A percentile compares a stretch with the other conserved stretches of the same genome.
Evolutionary conservation across 2,797 vertebrate species (phyloP).

Genomic region (Galago senegalensis): DNA sequence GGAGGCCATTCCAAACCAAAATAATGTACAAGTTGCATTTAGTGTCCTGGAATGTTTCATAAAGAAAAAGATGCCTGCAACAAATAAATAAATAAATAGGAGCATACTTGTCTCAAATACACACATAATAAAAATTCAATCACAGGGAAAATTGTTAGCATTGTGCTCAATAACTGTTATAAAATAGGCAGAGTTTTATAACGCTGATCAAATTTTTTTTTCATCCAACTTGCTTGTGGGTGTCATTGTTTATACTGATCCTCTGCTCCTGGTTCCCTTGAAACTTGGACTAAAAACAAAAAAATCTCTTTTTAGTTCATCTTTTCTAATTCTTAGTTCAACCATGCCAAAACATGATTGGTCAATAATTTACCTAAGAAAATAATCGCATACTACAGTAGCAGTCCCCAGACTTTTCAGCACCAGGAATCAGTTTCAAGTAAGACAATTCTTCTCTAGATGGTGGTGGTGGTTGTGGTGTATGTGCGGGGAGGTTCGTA

Average conservation of each 20-base stretch:
- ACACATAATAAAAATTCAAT: background rate
- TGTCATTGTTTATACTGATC: background rate
- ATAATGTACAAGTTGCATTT: constrained; percentile 91
- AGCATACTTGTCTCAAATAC: background rate
- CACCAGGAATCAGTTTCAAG: no score
- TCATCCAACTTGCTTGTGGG: constrained; percentile 24
- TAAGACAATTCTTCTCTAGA: no score
- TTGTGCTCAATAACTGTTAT: background rate
- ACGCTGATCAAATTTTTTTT: background rate
- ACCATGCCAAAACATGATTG: background rate
- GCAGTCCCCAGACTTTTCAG: no score
- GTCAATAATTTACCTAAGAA: background rate
- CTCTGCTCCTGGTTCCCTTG: background rate
- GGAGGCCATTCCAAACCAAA: constrained; percentile 83
- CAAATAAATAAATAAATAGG: constrained; percentile 28
- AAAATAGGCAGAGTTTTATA: background rate
- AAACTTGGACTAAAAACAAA: background rate
- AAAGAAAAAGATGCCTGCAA: constrained; percentile 18
- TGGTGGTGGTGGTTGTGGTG: no score
- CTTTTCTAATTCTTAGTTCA: constrained; percentile 14
- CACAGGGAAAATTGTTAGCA: background rate
- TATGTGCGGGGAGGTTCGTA: no score
- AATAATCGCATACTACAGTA: background rate
- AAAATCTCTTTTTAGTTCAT: background rate
- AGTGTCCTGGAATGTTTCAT: constrained; percentile 86